Evolutionary conservation across 2,888 invertebrate genomes (phyloP).

Genomic region (Steinernema hermaphroditum): DNA sequence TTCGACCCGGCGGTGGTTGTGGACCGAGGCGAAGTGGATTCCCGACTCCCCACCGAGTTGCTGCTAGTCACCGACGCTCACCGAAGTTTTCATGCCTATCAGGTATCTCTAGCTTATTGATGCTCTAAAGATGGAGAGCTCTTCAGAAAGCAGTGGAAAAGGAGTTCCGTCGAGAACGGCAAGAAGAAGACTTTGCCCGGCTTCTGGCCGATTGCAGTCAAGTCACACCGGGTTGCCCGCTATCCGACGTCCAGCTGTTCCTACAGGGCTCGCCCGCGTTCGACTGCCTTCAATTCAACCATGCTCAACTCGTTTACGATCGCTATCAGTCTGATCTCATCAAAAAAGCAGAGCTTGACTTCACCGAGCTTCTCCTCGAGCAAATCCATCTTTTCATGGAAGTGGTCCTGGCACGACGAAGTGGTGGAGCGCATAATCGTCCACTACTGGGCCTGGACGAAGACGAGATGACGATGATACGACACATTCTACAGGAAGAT

Average conservation of each 20-base stretch:
- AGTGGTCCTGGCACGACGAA: constrained; percentile 31
- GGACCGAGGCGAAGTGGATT: constrained; percentile 25
- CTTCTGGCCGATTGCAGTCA: constrained; percentile 40
- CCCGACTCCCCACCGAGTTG: constrained; percentile 7
- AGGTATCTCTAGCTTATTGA: constrained; percentile 35
- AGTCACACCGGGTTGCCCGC: constrained; percentile 46
- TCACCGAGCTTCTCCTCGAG: constrained; percentile 52
- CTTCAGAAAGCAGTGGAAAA: constrained; percentile 33
- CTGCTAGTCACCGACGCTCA: constrained; percentile 46
- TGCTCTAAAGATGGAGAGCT: neutral
- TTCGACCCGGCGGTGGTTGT: constrained; percentile 22
- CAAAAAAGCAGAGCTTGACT: constrained; percentile 47
- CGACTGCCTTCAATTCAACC: constrained; percentile 46
- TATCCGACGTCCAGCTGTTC: constrained; percentile 41
- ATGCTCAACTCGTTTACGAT: constrained; percentile 47
- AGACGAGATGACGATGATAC: constrained; percentile 31
- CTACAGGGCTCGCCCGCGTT: constrained; percentile 41
- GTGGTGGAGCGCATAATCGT: constrained; percentile 30
- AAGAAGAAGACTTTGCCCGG: constrained; percentile 46
- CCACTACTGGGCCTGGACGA: constrained; percentile 27
- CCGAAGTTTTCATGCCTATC: constrained; percentile 49
- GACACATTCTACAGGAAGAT: constrained; percentile 39
- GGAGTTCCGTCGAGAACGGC: constrained; percentile 37
- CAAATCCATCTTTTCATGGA: constrained; percentile 49
- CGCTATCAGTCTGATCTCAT: constrained; percentile 47